phyloP scores from a whole-genome alignment of 1,140 invertebrate species.

The Macrobrachium nipponense region DNA sequence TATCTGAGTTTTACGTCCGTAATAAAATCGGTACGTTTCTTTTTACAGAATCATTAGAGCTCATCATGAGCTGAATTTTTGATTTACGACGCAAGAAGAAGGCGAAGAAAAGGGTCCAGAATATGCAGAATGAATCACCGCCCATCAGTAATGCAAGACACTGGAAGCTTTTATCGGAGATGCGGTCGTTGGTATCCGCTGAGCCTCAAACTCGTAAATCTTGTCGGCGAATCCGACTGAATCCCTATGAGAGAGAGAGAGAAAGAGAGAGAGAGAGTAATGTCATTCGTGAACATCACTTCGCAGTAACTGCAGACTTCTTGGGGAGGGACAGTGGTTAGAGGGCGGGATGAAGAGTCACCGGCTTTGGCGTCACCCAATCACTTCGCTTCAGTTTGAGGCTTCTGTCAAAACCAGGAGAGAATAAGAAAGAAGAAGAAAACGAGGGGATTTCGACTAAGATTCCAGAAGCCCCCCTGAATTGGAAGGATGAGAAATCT shows the following conservation, averaged over 20 bases:
- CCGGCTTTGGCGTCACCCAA: too few species aligned
- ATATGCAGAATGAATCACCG: constrained; percentile 27
- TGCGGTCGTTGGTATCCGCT: constrained; percentile 7
- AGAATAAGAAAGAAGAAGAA: too few species aligned
- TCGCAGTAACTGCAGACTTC: too few species aligned
- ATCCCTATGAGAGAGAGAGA: background rate
- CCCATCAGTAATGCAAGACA: constrained; percentile 31
- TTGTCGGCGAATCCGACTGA: constrained; percentile 18
- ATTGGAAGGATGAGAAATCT: too few species aligned
- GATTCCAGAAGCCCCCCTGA: too few species aligned
- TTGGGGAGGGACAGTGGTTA: too few species aligned
- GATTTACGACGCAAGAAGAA: constrained; percentile 19
- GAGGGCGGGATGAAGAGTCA: too few species aligned
- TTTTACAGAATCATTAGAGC: constrained; percentile 33
- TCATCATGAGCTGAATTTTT: constrained; percentile 41
- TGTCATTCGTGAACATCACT: constrained; percentile 4
- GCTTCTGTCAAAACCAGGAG: too few species aligned
- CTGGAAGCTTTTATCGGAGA: constrained; percentile 7
- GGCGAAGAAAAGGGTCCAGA: background rate
- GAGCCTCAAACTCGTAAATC: background rate
- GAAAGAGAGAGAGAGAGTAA: background rate
- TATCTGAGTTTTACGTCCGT: constrained; percentile 25
- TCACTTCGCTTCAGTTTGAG: too few species aligned
- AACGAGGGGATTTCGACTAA: too few species aligned
- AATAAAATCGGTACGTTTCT: constrained; percentile 24